Evolutionary conservation across 1,140 invertebrate genomes (phyloP), one percentile per base, ranked within the genome.

Genomic region (Harpegnathos saltator): DNA sequence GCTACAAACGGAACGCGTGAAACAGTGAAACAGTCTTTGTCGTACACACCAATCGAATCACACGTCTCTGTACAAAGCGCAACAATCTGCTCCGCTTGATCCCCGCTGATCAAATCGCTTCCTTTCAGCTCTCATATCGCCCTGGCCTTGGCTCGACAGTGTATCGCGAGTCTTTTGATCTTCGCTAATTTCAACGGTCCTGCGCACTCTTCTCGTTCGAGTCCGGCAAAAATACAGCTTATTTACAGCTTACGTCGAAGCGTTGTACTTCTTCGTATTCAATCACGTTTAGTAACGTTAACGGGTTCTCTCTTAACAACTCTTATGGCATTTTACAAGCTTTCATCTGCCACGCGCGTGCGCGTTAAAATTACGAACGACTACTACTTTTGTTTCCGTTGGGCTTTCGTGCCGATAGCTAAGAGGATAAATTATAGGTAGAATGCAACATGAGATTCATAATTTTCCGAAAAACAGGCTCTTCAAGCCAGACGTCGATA

Each of bases 191-290:
- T 33, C 1, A 58, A 78, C 17, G 22, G 69, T 68, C 52, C n/a
- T n/a, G n/a, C 15, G 24, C 17, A 26, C 44, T 19, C 52, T 78
- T 14, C n/a, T n/a, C 12, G 38, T 44, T n/a, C 50, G 12, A 56
- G 26, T 4, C 14, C 33, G 26, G 65, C 44, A 80, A 80, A 77
- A 80, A 71, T 69, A 80, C 33, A 71, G 75, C 75, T 22, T 80
- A 80, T 80, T 80, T 80, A 80, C 65, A 80, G 75, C 75, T 80
- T 71, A 80, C 11, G 54, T 80, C 65, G 52, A 69, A 71, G 75
- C 14, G 38, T 80, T 80, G 75, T 80, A 80, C 65, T 71, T 58
- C 33, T 54, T 71, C 52, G 29, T 71, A 71, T 71, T 69, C 54
- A 80, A 80, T 80, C 22, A 52, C 58, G 38, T 80, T 80, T 22